phyloP scores from a whole-genome alignment of 2,113 vertebrate species.

The Solea senegalensis region DNA sequence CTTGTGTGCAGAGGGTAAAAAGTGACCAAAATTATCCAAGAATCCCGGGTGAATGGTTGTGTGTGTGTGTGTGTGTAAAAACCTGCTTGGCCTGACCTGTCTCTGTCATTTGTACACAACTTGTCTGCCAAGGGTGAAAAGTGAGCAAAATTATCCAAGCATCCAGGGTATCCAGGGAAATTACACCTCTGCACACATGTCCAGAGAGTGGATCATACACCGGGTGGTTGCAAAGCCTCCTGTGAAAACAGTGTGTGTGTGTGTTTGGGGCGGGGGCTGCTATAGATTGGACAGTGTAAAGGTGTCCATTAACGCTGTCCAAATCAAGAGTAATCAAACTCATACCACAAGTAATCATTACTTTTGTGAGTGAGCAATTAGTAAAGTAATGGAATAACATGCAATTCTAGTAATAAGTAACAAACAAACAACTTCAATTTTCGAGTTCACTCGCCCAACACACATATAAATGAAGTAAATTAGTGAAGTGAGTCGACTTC shows the following conservation, averaged over 20 bases:
- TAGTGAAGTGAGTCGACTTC: conserved; percentile 2
- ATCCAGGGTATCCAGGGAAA: conserved; percentile 77
- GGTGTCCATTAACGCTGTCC: not conserved
- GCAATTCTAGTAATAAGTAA: not conserved
- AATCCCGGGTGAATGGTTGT: conserved; percentile 71
- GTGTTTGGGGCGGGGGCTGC: not conserved
- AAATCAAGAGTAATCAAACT: not conserved
- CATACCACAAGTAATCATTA: not conserved
- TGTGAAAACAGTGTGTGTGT: conserved; percentile 39
- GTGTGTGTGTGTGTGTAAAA: conserved; percentile 27
- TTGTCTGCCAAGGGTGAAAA: too few species aligned
- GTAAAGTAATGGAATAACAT: not conserved
- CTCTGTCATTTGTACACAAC: too few species aligned
- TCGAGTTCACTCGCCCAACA: not conserved
- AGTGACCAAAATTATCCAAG: conserved; percentile 86
- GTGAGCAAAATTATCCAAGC: too few species aligned
- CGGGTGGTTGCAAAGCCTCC: conserved; percentile 64
- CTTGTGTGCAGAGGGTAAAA: conserved; percentile 85
- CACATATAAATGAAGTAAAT: not conserved
- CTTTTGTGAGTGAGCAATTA: not conserved
- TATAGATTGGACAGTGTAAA: not conserved
- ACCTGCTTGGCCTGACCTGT: not conserved
- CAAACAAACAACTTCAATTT: not conserved
- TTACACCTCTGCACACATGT: conserved; percentile 83
- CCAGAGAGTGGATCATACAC: conserved; percentile 69